Base-by-base conservation (phyloP, 2,888 invertebrate species). In the Drosophila anceps region DNA sequence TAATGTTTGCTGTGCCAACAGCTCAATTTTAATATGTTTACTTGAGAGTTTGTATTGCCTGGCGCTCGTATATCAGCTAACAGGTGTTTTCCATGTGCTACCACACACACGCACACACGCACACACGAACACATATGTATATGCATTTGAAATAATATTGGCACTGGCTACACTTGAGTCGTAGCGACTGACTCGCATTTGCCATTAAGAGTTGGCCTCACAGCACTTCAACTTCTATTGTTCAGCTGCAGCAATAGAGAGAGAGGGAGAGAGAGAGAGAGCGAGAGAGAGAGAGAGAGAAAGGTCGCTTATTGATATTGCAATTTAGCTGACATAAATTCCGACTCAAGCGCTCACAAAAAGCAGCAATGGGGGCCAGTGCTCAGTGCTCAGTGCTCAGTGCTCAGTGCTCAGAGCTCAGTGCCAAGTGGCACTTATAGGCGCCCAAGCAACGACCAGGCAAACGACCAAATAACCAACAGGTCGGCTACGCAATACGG, bases 311-410 rank as follows among this genome's bases (percentile, higher is more conserved):
- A 85, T 81, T 84, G 83, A 82, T 82, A 82, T 82, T 79, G 86
- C 76, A 83, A 79, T 81, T 83, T 85, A 53, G 66, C 51, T 64
- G 59, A 79, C 81, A 83, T 83, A 70, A 81, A 83, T 85, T 85
- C 43, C 59, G 58, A 60, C 66, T 46, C 65, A 33, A 50, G 50
- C 48, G 29, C 27, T 15, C 27, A 46, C 7, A 18, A 31, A 50
- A 29, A 9, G 2, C 48, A 60, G 35, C 29, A 27, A 10, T 44
- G 43, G n/a, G 24, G 20, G 20, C 64, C 48, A 27, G n/a, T 37
- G 50, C 29, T 53, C 50, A 43, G 12, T 50, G 65, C 51, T 69
- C 77, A 76, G 73, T 78, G 70, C n/a, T n/a, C n/a, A n/a, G n/a
- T n/a, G n/a, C n/a, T n/a, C n/a, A n/a, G n/a, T n/a, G n/a, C n/a